These are phyloP conservation scores for Danaus plexippus DNA, from an alignment of 1,140 invertebrate species.

Conservation along the genomic window DNA sequence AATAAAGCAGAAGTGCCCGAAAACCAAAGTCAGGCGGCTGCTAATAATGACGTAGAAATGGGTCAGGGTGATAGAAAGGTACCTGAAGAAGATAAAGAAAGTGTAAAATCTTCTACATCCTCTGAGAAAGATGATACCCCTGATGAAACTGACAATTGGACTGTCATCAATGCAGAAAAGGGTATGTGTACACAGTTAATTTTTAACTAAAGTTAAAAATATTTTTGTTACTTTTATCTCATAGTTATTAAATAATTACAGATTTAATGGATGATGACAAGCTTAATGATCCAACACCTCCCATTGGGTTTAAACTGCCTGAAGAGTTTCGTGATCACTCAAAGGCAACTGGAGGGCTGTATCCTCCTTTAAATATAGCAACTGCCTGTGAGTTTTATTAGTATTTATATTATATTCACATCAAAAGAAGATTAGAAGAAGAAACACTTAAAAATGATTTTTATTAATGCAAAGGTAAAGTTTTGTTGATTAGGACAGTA, in stretches of 20 bases:
- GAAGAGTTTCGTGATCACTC: constrained; percentile 48
- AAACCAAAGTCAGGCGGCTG: constrained; percentile 2
- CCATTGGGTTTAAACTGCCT: constrained; percentile 50
- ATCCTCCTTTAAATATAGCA: constrained; percentile 46
- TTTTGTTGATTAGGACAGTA: too few species aligned
- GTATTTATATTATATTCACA: neutral
- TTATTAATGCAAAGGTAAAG: too few species aligned
- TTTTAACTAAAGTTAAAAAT: constrained; percentile 3
- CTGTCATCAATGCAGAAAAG: constrained; percentile 56
- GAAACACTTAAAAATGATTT: too few species aligned
- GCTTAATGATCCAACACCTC: constrained; percentile 19
- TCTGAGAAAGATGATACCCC: constrained; percentile 39
- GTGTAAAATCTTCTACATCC: constrained; percentile 27
- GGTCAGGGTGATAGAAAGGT: constrained; percentile 26
- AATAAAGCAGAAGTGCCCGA: neutral
- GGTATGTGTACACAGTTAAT: constrained; percentile 23
- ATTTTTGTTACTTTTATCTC: constrained; percentile 7
- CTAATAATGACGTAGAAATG: constrained; percentile 33
- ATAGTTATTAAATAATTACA: constrained; percentile 16
- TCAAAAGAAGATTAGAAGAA: too few species aligned
- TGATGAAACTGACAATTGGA: constrained; percentile 57
- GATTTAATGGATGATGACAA: constrained; percentile 44
- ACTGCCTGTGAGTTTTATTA: constrained; percentile 44
- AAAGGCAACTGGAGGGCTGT: constrained; percentile 35
- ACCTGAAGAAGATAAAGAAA: constrained; percentile 22